These are phyloP conservation scores for Hyperoplus lanceolatus DNA, from an alignment of 2,797 vertebrate species.

Conservation along the genomic window DNA sequence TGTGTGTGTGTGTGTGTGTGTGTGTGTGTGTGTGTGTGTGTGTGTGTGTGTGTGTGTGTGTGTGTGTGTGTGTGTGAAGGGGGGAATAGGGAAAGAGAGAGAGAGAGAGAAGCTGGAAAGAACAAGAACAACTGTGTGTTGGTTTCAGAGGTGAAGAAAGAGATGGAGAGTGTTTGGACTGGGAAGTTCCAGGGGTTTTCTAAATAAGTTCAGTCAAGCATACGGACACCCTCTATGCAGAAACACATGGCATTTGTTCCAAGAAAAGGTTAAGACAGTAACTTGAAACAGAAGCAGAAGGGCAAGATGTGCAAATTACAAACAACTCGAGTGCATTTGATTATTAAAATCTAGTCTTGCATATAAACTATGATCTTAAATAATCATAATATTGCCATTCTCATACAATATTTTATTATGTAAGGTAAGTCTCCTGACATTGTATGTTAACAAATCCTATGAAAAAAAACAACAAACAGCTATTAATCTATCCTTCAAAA, in stretches of 20 bases:
- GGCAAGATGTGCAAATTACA: neutral
- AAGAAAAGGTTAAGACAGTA: neutral
- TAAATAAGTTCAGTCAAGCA: slow-evolving; percentile 21
- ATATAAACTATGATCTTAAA: no score
- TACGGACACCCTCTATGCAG: neutral
- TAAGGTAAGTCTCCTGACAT: no score
- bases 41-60: no score
- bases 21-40: no score
- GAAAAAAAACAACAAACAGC: neutral
- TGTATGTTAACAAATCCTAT: no score
- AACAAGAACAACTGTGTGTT: neutral
- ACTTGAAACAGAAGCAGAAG: neutral
- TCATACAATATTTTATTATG: no score
- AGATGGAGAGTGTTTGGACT: neutral
- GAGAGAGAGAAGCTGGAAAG: neutral
- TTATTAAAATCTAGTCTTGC: neutral
- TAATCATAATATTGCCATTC: no score
- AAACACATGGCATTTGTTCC: slow-evolving; percentile 24
- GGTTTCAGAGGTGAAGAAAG: slow-evolving; percentile 1
- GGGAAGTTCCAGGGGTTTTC: slow-evolving; percentile 8
- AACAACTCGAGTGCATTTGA: neutral
- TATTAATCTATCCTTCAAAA: no score
- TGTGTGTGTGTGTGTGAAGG: neutral
- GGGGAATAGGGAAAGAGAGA: neutral
- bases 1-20: no score